Evolutionary conservation across 2,888 invertebrate genomes (phyloP), one percentile per base, ranked within the genome.

Genomic region (Euclidia mi): DNA sequence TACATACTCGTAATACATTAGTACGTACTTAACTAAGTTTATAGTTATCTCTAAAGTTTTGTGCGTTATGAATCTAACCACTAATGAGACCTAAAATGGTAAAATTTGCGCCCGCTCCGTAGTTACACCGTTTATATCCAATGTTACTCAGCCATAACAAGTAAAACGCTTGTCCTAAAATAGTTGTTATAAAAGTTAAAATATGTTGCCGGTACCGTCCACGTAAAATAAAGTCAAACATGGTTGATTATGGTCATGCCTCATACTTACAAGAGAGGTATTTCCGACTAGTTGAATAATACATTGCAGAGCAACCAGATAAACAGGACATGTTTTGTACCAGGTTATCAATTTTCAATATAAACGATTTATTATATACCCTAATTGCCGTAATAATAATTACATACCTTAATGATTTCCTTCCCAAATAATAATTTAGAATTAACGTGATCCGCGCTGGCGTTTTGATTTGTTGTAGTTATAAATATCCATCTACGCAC

Each of bases 401-500:
- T 67, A 58, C 58, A 42, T 40, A 37, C 56, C 55, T 59, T 76
- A 70, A 74, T 70, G 43, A 71, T 68, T 73, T 73, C 60, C 59
- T 56, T 56, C 51, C 44, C 12, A 50, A 67, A 74, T 57, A 58
- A 68, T 60, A 70, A 71, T 76, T 70, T 59, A 56, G 66, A 69
- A 73, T 77, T 65, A 74, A 65, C 64, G 46, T 63, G 59, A 76
- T 74, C 61, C 67, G 63, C 45, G 66, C 64, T 70, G 51, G 63
- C 51, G 44, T 45, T 65, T 64, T 75, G 77, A 78, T 78, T 79
- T 79, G 79, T 81, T 72, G 57, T 74, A 65, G 76, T 70, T 71
- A 81, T 80, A 80, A 80, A 80, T 81, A 74, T 77, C 64, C 76
- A 79, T 79, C 70, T 73, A 66, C 60, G 70, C 60, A 62, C 63